phyloP scores from a whole-genome alignment of 2,797 vertebrate species.

The Chelidonichthys spinosus region DNA sequence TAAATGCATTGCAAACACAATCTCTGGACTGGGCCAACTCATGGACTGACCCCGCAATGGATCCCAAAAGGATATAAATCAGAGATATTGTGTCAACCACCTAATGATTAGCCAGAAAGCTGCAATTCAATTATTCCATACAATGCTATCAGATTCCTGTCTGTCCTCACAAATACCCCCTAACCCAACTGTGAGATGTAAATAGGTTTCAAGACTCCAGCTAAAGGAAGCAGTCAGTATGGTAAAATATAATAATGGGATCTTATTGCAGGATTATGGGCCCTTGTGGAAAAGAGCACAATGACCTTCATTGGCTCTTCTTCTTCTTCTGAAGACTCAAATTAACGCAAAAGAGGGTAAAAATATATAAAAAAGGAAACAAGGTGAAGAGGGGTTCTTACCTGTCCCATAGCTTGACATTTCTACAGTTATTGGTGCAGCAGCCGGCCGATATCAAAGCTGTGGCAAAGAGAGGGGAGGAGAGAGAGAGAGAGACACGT shows the following conservation, averaged over 20 bases:
- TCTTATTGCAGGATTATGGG: conserved; percentile 65
- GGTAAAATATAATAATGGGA: conserved; percentile 47
- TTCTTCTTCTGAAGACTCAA: conserved; percentile 44
- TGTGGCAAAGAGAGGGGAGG: conserved; percentile 60
- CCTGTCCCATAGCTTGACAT: conserved; percentile 88
- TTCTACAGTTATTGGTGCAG: conserved; percentile 87
- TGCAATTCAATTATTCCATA: background rate
- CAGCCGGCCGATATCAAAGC: conserved; percentile 87
- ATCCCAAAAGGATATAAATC: conserved; percentile 17
- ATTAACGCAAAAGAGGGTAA: conserved; percentile 43
- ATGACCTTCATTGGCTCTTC: conserved; percentile 54
- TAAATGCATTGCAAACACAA: conserved; percentile 64
- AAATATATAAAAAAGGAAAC: conserved; percentile 25
- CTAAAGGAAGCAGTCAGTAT: conserved; percentile 26
- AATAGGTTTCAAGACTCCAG: conserved; percentile 27
- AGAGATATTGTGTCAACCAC: conserved; percentile 24
- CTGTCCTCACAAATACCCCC: conserved; percentile 21
- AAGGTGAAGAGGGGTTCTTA: conserved; percentile 63
- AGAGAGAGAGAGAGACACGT: conserved; percentile 24
- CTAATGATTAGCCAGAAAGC: conserved; percentile 1
- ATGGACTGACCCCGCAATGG: conserved; percentile 29
- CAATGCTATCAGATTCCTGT: background rate
- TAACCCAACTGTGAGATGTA: conserved; percentile 15
- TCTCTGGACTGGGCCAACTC: conserved; percentile 37
- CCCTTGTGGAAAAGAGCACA: conserved; percentile 55